These are phyloP conservation scores for Amblyteles armatorius DNA, from an alignment of 2,888 invertebrate genomes.

Conservation along the genomic window DNA sequence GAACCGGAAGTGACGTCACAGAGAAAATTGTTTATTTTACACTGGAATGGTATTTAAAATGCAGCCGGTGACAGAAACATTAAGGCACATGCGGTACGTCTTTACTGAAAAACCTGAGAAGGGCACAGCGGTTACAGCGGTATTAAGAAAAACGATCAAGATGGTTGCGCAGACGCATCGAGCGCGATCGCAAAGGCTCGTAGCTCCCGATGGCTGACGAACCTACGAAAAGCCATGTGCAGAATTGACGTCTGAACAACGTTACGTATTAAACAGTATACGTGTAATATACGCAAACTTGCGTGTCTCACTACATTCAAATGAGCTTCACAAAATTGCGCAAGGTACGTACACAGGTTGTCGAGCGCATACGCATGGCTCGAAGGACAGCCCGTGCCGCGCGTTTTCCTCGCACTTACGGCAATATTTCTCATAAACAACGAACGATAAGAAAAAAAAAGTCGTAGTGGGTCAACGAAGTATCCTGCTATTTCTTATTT, in stretches of 20 bases:
- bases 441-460: neutral
- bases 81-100: too few species aligned
- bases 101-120: too few species aligned
- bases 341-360: slow-evolving; percentile 69
- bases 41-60: too few species aligned
- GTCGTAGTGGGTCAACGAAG: neutral
- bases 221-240: neutral
- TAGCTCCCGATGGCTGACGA: neutral
- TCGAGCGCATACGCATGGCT: slow-evolving; percentile 14
- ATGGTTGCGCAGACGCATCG: neutral
- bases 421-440: neutral
- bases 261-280: neutral
- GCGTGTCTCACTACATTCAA: slow-evolving; percentile 13
- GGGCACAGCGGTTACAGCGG: neutral
- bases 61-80: too few species aligned
- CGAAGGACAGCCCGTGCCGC: slow-evolving; percentile 35
- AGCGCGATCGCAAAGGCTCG: neutral
- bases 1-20: too few species aligned
- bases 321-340: slow-evolving; percentile 71
- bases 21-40: too few species aligned
- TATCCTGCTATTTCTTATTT: neutral
- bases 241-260: neutral
- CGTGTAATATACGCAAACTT: neutral
- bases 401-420: slow-evolving; percentile 50
- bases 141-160: too few species aligned